phyloP scores from a whole-genome alignment of 2,113 vertebrate genomes.

The Gallinago paraguaiae region DNA sequence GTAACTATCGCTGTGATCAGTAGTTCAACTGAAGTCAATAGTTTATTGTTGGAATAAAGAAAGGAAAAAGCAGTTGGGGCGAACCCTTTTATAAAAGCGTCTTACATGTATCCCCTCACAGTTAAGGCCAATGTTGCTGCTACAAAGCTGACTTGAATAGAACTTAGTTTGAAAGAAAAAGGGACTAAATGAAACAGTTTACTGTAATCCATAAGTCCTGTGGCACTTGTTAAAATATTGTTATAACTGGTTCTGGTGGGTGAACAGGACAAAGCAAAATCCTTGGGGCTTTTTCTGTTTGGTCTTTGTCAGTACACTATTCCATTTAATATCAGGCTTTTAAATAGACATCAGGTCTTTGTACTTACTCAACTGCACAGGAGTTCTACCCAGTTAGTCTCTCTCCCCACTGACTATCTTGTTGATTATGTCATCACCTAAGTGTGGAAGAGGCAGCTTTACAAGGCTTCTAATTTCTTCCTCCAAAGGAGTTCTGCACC shows the following conservation, averaged over 20 bases:
- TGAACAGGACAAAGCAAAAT: neutral
- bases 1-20: neutral
- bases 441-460: neutral
- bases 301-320: neutral
- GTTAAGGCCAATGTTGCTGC: neutral
- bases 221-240: neutral
- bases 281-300: neutral
- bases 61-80: neutral
- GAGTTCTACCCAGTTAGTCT: neutral
- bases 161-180: neutral
- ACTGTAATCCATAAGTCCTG: neutral
- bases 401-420: neutral
- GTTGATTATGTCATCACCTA: neutral
- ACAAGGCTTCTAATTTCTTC: neutral
- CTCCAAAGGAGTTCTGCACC: neutral
- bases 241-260: neutral
- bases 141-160: neutral
- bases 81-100: neutral
- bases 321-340: neutral
- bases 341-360: neutral
- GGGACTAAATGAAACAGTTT: neutral
- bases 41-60: neutral
- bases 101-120: neutral
- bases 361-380: neutral
- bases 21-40: neutral